Evolutionary conservation across 2,888 invertebrate genomes (phyloP), one percentile per base, ranked within the genome.

Genomic region (Netelia inedita): DNA sequence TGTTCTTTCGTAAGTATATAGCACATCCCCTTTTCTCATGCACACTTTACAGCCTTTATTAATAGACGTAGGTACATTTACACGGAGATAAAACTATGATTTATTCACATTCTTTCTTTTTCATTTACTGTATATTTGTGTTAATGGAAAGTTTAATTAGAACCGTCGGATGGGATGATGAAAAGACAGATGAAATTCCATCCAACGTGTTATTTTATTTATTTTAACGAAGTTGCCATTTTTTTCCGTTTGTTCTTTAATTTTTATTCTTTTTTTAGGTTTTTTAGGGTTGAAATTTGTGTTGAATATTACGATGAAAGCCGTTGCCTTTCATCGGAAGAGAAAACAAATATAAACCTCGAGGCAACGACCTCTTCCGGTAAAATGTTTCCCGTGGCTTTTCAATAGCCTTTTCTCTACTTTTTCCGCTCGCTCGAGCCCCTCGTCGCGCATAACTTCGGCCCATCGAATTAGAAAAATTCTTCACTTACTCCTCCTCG

Each of bases 381-480:
- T 9, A 73, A 61, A 21, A 19, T 19, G 21, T 63, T 79, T 16
- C 46, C 63, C 43, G 28, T 14, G 21, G 21, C 46, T 65, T 57
- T 5, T 21, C 35, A 35, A 35, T 35, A 35, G 35, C 11, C 46
- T 65, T 57, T 61, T 3, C 1, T 65, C 19, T 43, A 65, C 65
- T 68, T 73, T 61, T 28, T 50, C 46, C 59, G 69, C 59, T 21
- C 35, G 59, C 21, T 69, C 14, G 16, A n/a, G 8, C 19, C 35
- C 19, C 19, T 57, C 69, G 72, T 57, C 69, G 72, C 35, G 71
- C 69, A 79, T 83, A 83, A 75, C 83, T 75, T 55, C 50, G 73
- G 43, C 23, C 65, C 46, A 79, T 75, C 50, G 79, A 83, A 79
- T 75, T 75, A 79, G 71, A 75, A 75, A 79, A 83, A 79, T 74